phyloP scores from a whole-genome alignment of 1,140 invertebrate species.

The Pemphigus obesinymphae region DNA sequence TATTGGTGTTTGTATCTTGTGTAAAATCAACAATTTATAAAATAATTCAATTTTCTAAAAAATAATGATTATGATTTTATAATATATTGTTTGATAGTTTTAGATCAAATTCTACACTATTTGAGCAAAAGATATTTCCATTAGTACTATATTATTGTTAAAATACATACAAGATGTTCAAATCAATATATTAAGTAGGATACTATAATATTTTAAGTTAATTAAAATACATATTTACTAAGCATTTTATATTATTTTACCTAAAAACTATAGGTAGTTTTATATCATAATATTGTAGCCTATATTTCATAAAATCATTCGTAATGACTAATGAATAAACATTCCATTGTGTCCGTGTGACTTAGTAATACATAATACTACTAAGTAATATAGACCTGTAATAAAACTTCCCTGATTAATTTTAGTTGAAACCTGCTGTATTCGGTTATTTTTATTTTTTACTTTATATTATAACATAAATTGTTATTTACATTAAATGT shows the following conservation, averaged over 20 bases:
- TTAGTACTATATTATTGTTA: background rate
- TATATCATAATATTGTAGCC: background rate
- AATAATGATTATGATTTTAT: background rate
- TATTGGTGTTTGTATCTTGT: background rate
- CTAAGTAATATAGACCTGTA: no score
- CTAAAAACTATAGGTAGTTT: background rate
- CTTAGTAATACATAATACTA: no score
- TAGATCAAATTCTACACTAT: background rate
- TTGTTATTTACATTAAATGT: no score
- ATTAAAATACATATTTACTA: background rate
- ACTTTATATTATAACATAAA: no score
- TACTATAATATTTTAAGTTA: no score
- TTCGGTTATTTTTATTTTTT: no score
- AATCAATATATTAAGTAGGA: background rate
- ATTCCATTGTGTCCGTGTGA: no score
- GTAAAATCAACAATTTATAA: background rate
- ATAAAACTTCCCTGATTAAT: no score
- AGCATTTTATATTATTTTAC: background rate
- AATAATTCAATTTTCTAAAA: conserved; percentile 5
- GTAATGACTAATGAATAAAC: no score
- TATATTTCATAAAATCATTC: no score
- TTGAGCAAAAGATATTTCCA: conserved; percentile 12
- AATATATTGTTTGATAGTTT: no score
- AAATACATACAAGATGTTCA: background rate
- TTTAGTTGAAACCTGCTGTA: no score